These are phyloP conservation scores for Eudasyphora cyanicolor DNA, from an alignment of 2,888 invertebrate species.

Conservation along the genomic window DNA sequence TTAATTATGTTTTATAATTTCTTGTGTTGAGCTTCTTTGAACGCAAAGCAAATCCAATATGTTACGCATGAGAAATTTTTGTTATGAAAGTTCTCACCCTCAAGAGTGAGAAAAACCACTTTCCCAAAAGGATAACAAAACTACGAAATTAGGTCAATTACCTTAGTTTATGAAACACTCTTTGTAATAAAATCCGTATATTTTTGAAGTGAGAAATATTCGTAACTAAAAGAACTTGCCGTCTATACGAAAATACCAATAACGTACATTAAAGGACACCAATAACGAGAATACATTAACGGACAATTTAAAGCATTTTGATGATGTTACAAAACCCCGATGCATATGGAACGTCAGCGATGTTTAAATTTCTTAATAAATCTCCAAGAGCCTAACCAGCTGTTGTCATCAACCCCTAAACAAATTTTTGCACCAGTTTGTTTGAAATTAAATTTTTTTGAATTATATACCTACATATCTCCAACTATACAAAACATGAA, in stretches of 20 bases:
- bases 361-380: neutral
- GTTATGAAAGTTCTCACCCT: no score
- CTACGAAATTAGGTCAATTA: neutral
- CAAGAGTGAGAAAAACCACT: no score
- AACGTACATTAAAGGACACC: neutral
- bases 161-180: neutral
- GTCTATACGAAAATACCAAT: neutral
- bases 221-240: neutral
- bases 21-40: no score
- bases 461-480: neutral
- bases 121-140: no score
- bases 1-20: no score
- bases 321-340: neutral
- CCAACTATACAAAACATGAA: neutral
- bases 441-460: neutral
- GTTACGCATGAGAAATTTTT: no score
- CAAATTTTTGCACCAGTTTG: neutral
- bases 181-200: neutral
- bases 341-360: neutral
- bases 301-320: neutral
- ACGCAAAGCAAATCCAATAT: no score
- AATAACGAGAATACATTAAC: neutral
- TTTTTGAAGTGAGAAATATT: neutral
- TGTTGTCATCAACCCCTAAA: conserved; percentile 7
- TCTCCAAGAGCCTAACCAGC: conserved; percentile 15